Base-by-base conservation (phyloP, 35 echinoderm and acorn worm species). In the Apostichopus japonicus region DNA sequence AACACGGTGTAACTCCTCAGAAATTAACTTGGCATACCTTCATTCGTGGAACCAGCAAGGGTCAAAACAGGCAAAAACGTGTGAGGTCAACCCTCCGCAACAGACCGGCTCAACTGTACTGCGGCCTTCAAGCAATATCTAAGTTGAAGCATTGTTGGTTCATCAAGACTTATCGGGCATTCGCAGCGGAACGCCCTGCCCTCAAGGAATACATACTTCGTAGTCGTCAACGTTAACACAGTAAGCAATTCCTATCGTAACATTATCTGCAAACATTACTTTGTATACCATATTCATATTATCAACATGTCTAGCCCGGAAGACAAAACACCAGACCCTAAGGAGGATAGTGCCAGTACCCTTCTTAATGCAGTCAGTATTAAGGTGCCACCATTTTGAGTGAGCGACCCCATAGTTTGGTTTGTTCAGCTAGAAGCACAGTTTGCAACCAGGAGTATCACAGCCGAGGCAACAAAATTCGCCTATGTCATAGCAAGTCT, bases 391-490 rank as follows among this genome's bases (percentile, higher is more conserved):
- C 90, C 83, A 81, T 93, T 70, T 79, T 95, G 94, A 90, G 90
- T 82, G 2, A 75, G 78, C 62, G 90, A 95, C 70, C 90, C 90
- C 16, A 24, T 81, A 6, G 13, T 95, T 52, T 95, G 90, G 90
- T 95, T 95, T 67, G 67, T 79, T 58, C 94, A 95, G 24, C 90
- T 95, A 10, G 94, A 95, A 70, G 94, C 90, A 16, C 90, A 92
- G 73, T 95, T 92, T 62, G 44, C 27, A 14, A 95, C 94, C 0
- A 5, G 83, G 13, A 58, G 91, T 1, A 95, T 95, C 17, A 95
- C 90, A 7, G 25, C n/a, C 22, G 51, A 95, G 54, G 19, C 53
- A 55, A 92, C 94, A 6, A 95, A 86, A 79, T 95, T 65, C 80
- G 21, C 80, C 5, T 93, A 93, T 72, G 84, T 95, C 15, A 63